Evolutionary conservation across 2,797 vertebrate species (phyloP).

Genomic region (Cynopterus sphinx): DNA sequence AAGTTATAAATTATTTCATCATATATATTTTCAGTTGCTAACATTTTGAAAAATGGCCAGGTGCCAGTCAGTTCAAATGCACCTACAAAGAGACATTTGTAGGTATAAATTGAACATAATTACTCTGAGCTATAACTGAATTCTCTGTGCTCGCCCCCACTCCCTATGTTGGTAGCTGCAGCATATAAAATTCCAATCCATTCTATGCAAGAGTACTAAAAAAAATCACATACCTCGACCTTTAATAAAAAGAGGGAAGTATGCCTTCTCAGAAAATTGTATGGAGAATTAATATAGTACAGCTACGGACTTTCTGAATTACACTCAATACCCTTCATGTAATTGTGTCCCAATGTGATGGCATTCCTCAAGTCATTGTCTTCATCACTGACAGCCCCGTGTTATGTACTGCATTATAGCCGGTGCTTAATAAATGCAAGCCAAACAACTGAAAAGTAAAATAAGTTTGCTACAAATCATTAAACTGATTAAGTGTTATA

Average conservation of each 20-base stretch:
- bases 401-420: neutral
- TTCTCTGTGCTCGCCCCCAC: neutral
- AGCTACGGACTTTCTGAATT: neutral
- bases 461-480: neutral
- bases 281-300: neutral
- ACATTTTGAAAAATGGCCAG: slow-evolving; percentile 31
- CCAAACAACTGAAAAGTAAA: neutral
- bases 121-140: neutral
- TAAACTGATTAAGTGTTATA: neutral
- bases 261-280: neutral
- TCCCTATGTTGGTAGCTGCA: neutral
- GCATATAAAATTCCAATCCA: neutral
- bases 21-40: neutral
- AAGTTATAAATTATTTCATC: slow-evolving; percentile 21
- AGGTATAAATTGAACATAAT: neutral
- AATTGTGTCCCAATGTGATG: neutral
- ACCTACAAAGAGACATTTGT: neutral
- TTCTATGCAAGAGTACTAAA: neutral
- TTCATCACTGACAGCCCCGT: neutral
- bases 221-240: neutral
- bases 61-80: neutral
- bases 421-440: neutral
- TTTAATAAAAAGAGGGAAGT: neutral
- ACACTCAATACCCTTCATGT: neutral
- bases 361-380: neutral